Base-by-base conservation (phyloP, 37 sponge, comb jelly and placozoan genomes). In the Theonella swinhoei region DNA sequence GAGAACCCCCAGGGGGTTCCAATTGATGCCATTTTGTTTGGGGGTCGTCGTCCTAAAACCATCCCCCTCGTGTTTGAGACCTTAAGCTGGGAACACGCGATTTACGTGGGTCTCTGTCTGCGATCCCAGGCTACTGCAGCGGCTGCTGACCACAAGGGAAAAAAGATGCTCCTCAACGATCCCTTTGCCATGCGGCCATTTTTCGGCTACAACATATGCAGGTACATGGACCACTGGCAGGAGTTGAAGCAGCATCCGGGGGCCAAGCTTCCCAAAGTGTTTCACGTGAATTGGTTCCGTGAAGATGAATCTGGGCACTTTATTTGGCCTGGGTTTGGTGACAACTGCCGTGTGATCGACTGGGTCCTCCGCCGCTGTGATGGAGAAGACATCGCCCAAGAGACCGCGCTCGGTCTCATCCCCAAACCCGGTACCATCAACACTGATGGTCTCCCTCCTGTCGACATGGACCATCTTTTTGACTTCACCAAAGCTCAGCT, bases 241-340 rank as follows among this genome's bases (percentile, higher is more conserved):
- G 74, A 82, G 66, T 58, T 97, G 19, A 80, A 82, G 39, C 64
- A 77, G n/a, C 60, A 77, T 26, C 80, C 85, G 0, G 73, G 68
- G 30, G 76, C 68, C 54, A 91, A 85, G 64, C 74, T 97, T 43
- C 97, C 97, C 17, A 94, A 94, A 72, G 85, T 97, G 7, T 97
- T 97, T 86, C 92, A 94, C 64, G 94, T 97, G 26, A 97, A 97
- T 82, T 97, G 97, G 97, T 97, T 97, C 82, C 82, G 92, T 26
- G 89, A 86, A 34, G 84, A 88, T 17, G 89, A 85, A 32, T 43
- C 87, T 34, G 86, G 82, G 2, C 87, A 88, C 76, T 97, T 92
- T 69, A 75, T 97, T 25, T 97, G 97, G 97, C 97, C 97, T 25
- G 97, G 97, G n/a, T 97, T 97, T 85, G 97, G 97, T 23, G 97